A percentile compares a stretch with the other conserved stretches of the same genome.
Evolutionary conservation across 2,113 vertebrate genomes (phyloP).

Genomic region (Toxotes jaculatrix): DNA sequence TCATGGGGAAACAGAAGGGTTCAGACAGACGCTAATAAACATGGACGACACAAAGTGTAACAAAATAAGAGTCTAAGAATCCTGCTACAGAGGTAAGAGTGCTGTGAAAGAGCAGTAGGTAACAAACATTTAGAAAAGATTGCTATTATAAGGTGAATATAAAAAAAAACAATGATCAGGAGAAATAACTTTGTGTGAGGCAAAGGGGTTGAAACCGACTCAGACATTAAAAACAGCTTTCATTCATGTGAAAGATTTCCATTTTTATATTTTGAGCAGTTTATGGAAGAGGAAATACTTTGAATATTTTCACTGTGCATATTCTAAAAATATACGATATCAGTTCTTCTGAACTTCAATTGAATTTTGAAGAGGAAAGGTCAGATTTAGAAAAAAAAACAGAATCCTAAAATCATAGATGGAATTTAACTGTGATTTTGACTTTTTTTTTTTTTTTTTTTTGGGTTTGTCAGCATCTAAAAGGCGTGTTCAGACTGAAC

Average conservation of each 20-base stretch:
- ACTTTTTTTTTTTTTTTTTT: neutral
- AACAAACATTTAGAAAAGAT: conserved; percentile 17
- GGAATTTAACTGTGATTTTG: neutral
- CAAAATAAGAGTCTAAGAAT: neutral
- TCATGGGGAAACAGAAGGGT: neutral
- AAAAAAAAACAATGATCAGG: neutral
- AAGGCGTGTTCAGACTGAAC: neutral
- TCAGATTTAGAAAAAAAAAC: neutral
- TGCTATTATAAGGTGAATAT: conserved; percentile 6
- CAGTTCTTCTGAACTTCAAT: neutral
- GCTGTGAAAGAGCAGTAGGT: neutral
- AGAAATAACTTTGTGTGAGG: neutral
- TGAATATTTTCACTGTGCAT: neutral
- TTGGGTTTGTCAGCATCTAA: neutral
- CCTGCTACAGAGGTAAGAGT: conserved; percentile 6
- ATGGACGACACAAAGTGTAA: neutral
- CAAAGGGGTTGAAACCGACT: neutral
- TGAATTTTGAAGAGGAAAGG: neutral
- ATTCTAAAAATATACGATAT: neutral
- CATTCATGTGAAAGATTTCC: neutral
- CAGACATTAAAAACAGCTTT: neutral
- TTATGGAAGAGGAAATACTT: neutral
- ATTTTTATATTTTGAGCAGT: neutral
- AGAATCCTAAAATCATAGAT: neutral
- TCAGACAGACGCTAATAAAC: conserved; percentile 1